Evolutionary conservation across 92 coral and sea anemone genomes (phyloP), one percentile per base, ranked within the genome.

Genomic region (Anthopleura xanthogrammica): DNA sequence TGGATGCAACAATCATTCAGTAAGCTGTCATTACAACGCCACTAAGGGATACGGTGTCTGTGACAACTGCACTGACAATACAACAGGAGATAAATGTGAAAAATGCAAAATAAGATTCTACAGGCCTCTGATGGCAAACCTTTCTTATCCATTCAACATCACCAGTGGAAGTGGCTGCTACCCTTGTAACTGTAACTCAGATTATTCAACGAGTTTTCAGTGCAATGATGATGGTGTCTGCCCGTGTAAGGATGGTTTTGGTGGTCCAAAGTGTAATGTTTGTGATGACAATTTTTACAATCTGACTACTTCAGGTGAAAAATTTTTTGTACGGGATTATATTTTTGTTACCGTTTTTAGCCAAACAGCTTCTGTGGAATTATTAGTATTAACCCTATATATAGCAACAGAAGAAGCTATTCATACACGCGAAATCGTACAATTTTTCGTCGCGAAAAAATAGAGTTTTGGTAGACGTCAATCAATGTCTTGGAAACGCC

Each of bases 21-120:
- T 77, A 4, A 87, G 93, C 74, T 97, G 99, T 80, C 75, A 84
- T 29, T 97, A 84, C 64, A 83, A 90, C 70, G 82, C 82, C 24
- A 82, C 86, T 66, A 92, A 89, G 75, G 90, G 91, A 41, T 89
- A 90, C 89, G 99, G 99, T 60, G 92, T 94, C 4, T 97, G 99
- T 64, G 82, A 85, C 72, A 89, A 92, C 85, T 97, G 99, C 79
- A 81, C 89, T 66, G 90, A 88, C 74, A 92, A 92, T 88, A 94
- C 99, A 56, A 77, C 87, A 58, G 98, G 99, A 55, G 98, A 94
- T 66, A 85, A 85, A 72, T 97, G 99, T 76, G 89, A 92, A 17
- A 80, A 50, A 19, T 97, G 99, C 73, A 87, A 89, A 76, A 90
- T 89, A 16, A 85, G 87, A 24, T 87, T 86, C 75, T 94, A 90